Base-by-base conservation (phyloP, 2,113 vertebrate species). In the Polypterus bichir region DNA sequence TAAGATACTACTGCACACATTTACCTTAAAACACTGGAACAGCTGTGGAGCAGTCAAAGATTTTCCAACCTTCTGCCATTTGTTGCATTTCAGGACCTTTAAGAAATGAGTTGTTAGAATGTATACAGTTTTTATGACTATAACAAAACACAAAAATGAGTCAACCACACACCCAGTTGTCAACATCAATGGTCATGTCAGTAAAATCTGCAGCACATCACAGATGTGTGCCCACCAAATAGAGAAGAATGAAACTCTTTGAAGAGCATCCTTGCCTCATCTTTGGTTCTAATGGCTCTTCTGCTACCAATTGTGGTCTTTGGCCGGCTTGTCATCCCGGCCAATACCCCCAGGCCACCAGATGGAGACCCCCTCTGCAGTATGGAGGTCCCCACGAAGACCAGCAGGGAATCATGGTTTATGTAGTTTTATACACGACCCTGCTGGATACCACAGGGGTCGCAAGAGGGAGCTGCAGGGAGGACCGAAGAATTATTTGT, bases 11-110 rank as follows among this genome's bases (percentile, higher is more conserved):
- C 46, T 60, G 27, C 49, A 44, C n/a, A 54, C 47, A 63, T 64
- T 48, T 66, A 69, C 68, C 61, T 67, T 52, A 45, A 67, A 68
- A 46, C 60, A 65, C 58, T 68, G 49, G 48, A 65, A 51, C n/a
- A 56, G 27, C 44, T 68, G 60, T n/a, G 7, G 49, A 61, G 58
- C 64, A 57, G 27, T 52, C 48, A 65, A 61, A 62, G 65, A 10
- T 59, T 62, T 65, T 51, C 62, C 63, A 60, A 52, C 44, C n/a
- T n/a, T n/a, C n/a, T n/a, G n/a, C n/a, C n/a, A n/a, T n/a, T n/a
- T n/a, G n/a, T 27, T 27, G 27, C 27, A 27, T 27, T 27, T 27
- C 27, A 27, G 27, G 27, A 66, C 47, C 65, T 66, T 54, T 55
- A 60, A 68, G 10, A 64, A 9, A 64, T 7, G 10, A 7, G 7